Evolutionary conservation across 2,797 vertebrate genomes (phyloP).

Genomic region (Phataginus tetradactyla): DNA sequence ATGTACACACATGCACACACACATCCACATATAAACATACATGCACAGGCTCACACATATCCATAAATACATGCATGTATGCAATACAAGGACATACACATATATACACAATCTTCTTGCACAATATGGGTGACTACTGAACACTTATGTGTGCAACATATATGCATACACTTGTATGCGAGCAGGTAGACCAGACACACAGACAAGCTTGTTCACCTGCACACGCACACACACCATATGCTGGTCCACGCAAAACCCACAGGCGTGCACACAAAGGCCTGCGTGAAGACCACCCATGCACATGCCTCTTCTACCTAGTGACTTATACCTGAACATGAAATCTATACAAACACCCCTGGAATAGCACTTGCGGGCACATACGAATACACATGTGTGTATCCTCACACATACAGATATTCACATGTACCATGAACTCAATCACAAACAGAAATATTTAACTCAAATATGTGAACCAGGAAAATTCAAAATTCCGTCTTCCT

Average conservation of each 20-base stretch:
- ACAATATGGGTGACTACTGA: neutral
- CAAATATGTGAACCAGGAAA: neutral
- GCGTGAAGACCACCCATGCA: no score
- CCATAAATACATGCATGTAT: fast-evolving
- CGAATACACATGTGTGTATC: fast-evolving
- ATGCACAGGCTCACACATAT: fast-evolving
- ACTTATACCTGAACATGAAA: no score
- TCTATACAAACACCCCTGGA: neutral
- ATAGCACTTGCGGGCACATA: fast-evolving
- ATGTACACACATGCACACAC: neutral
- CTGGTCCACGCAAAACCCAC: neutral
- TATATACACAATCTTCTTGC: neutral
- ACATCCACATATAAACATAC: neutral
- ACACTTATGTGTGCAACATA: neutral
- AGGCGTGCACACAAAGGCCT: fast-evolving
- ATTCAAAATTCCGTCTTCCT: neutral
- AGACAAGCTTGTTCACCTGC: fast-evolving
- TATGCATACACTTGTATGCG: neutral
- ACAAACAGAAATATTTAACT: neutral
- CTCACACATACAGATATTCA: neutral
- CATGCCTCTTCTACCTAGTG: neutral
- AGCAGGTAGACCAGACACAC: neutral
- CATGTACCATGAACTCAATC: neutral
- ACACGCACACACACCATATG: no score
- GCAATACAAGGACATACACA: fast-evolving